Percentiles rank a stretch among this genome's conserved stretches.
Conservation (phyloP, 2,797 vertebrate species). For the Acanthopagrus latus region DNA sequence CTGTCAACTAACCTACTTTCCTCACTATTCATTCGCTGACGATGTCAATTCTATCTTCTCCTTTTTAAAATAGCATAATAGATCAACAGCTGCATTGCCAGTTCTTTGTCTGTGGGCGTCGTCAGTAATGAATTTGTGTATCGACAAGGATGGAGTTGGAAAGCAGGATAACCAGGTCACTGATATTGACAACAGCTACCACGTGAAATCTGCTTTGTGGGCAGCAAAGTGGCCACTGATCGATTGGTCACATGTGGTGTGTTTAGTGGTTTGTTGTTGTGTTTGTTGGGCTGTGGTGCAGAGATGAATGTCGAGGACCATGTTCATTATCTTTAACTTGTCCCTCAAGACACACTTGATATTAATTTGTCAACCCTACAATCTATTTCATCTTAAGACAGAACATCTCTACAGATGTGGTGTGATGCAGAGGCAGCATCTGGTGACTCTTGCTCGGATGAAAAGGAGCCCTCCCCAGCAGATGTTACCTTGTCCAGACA, state of each 20-base stretch:
- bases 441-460: conserved; percentile 52
- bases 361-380: conserved; percentile 41
- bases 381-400: conserved; percentile 40
- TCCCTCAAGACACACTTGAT: conserved; percentile 30
- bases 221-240: conserved; percentile 82
- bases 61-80: conserved; percentile 66
- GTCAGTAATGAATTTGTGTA: conserved; percentile 80
- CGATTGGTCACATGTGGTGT: conserved; percentile 79
- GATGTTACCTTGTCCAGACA: conserved; percentile 56
- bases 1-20: conserved; percentile 65
- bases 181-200: conserved; percentile 84
- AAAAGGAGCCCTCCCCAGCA: conserved; percentile 47
- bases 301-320: conserved; percentile 26
- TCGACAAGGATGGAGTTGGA: conserved; percentile 73
- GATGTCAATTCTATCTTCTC: conserved; percentile 52
- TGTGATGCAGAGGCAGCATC: conserved; percentile 38
- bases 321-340: conserved; percentile 29
- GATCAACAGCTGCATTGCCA: conserved; percentile 62
- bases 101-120: conserved; percentile 53
- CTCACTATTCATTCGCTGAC: conserved; percentile 46
- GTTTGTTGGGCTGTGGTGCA: conserved; percentile 41
- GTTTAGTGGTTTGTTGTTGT: conserved; percentile 62
- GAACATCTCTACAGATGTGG: conserved; percentile 34
- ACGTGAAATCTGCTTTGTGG: conserved; percentile 79
- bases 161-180: conserved; percentile 84